Conservation (phyloP, 2,888 invertebrate genomes). For the Plutella xylostella region DNA sequence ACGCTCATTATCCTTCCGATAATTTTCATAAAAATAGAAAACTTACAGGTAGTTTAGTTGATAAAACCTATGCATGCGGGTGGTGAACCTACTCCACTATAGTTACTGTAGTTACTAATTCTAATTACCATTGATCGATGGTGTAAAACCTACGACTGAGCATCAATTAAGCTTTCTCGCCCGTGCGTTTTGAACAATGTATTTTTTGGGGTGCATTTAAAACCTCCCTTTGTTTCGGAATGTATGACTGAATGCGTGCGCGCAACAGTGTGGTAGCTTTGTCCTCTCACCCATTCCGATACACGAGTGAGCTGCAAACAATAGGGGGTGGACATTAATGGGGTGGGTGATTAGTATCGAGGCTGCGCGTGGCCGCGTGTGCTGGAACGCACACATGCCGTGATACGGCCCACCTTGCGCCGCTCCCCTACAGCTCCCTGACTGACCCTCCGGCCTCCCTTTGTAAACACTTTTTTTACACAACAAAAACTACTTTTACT, state of each 20-base stretch:
- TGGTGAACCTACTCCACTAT: too few species aligned
- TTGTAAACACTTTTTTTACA: slow-evolving; percentile 21
- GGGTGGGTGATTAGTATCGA: too few species aligned
- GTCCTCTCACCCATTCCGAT: too few species aligned
- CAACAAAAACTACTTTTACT: background rate
- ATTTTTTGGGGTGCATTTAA: slow-evolving; percentile 1
- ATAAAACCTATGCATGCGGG: too few species aligned
- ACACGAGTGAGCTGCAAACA: too few species aligned
- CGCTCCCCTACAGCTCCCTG: slow-evolving; percentile 40
- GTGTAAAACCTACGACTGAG: slow-evolving; percentile 13
- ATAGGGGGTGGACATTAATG: too few species aligned
- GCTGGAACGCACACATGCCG: slow-evolving; percentile 61
- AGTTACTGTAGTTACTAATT: too few species aligned
- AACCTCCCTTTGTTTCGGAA: slow-evolving; percentile 43
- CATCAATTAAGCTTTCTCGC: slow-evolving; percentile 22
- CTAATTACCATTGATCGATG: slow-evolving; percentile 41
- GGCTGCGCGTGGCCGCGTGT: slow-evolving; percentile 38
- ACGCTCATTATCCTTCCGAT: too few species aligned
- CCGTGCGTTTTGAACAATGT: slow-evolving; percentile 23
- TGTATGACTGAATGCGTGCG: slow-evolving; percentile 32
- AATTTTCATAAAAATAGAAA: too few species aligned
- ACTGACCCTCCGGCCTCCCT: slow-evolving; percentile 43
- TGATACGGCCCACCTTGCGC: slow-evolving; percentile 67
- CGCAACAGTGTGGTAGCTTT: too few species aligned
- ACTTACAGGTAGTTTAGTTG: too few species aligned